Evolutionary conservation across 2,888 invertebrate genomes (phyloP).

Genomic region (Plebejus anna): DNA sequence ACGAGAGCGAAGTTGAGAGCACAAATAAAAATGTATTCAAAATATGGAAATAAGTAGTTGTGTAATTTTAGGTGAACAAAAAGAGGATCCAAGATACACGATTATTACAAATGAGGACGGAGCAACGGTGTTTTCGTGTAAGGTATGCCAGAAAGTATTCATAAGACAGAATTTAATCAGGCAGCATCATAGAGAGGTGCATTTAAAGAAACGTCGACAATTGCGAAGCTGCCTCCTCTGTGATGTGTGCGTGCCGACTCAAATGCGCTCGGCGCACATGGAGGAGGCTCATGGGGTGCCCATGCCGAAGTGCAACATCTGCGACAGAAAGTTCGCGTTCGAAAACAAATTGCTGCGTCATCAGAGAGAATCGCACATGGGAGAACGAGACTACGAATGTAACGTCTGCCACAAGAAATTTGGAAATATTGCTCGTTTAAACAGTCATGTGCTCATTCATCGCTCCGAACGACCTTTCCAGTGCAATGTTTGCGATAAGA

Average conservation of each 20-base stretch:
- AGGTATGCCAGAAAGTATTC: neutral
- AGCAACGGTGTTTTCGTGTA: neutral
- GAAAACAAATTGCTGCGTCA: conserved; percentile 43
- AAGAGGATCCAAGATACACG: conserved; percentile 25
- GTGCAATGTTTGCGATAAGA: neutral
- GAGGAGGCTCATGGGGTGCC: conserved; percentile 48
- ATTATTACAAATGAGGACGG: conserved; percentile 10
- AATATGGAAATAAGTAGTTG: conserved; percentile 4
- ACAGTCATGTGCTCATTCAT: neutral
- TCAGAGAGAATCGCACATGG: conserved; percentile 49
- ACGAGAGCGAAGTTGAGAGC: no score
- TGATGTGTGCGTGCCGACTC: conserved; percentile 43
- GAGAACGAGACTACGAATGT: conserved; percentile 37
- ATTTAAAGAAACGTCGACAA: neutral
- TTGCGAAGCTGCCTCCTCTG: conserved; percentile 32
- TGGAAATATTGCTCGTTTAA: neutral
- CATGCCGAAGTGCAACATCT: conserved; percentile 47
- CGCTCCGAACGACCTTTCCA: neutral
- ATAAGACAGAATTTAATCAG: neutral
- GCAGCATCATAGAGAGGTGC: neutral
- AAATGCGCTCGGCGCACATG: conserved; percentile 45
- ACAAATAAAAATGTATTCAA: neutral
- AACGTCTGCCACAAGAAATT: conserved; percentile 18
- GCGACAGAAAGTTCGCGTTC: conserved; percentile 49
- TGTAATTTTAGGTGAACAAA: conserved; percentile 12